These are phyloP conservation scores for Sarcophaga peregrina DNA, from an alignment of 1,140 invertebrate species.

Conservation along the genomic window DNA sequence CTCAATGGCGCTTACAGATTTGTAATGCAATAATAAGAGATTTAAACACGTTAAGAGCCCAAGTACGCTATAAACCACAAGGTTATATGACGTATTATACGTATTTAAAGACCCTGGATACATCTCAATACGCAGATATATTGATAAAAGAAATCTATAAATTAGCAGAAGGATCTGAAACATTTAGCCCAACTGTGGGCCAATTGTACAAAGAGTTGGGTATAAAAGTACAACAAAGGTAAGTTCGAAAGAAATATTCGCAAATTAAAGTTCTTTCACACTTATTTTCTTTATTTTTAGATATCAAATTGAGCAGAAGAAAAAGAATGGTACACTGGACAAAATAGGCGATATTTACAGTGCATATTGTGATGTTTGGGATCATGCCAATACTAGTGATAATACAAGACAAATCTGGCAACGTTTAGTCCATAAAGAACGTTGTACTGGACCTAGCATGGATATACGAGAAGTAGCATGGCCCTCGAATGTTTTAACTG, in stretches of 20 bases:
- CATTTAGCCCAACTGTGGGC: slow-evolving; percentile 78
- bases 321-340: slow-evolving; percentile 73
- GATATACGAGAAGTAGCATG: slow-evolving; percentile 73
- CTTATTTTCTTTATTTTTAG: slow-evolving; percentile 60
- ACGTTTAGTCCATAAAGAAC: slow-evolving; percentile 70
- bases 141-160: slow-evolving; percentile 76
- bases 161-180: slow-evolving; percentile 80
- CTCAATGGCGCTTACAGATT: slow-evolving; percentile 75
- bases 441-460: slow-evolving; percentile 72
- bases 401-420: slow-evolving; percentile 84
- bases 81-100: slow-evolving; percentile 73
- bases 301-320: slow-evolving; percentile 75
- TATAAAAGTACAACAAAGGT: slow-evolving; percentile 67
- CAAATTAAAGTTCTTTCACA: neutral
- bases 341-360: slow-evolving; percentile 77
- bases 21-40: slow-evolving; percentile 75
- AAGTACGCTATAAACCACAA: slow-evolving; percentile 64
- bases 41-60: slow-evolving; percentile 71
- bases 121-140: slow-evolving; percentile 74
- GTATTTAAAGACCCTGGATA: slow-evolving; percentile 77
- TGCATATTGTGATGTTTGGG: slow-evolving; percentile 79
- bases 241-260: neutral
- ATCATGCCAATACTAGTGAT: slow-evolving; percentile 66
- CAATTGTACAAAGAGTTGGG: slow-evolving; percentile 78
- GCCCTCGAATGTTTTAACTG: slow-evolving; percentile 72